A percentile compares a stretch with the other conserved stretches of the same genome.
phyloP scores from a whole-genome alignment of 2,888 invertebrate species.

The Galerucella calmariensis region DNA sequence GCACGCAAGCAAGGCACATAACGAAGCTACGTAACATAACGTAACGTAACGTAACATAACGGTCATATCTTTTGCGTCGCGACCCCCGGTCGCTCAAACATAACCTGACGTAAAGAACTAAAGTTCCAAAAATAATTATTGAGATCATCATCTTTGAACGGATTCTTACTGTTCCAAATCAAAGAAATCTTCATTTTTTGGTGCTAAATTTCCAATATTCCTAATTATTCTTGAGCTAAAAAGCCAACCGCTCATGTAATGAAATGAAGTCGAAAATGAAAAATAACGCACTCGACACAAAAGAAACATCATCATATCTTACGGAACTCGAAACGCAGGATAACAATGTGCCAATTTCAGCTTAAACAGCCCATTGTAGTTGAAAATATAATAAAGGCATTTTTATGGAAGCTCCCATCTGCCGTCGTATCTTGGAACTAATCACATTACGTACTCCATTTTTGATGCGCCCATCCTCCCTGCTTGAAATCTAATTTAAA shows the following conservation, averaged over 20 bases:
- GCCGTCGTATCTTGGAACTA: conserved; percentile 68
- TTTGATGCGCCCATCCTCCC: conserved; percentile 67
- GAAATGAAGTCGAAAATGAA: conserved; percentile 25
- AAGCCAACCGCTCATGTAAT: neutral
- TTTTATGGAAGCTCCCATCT: conserved; percentile 65
- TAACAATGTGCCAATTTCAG: conserved; percentile 63
- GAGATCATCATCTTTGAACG: too few relatives aligned
- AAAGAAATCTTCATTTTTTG: too few relatives aligned
- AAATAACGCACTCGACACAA: conserved; percentile 11
- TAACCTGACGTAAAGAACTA: too few relatives aligned
- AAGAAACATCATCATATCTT: conserved; percentile 19
- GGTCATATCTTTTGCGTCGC: too few relatives aligned
- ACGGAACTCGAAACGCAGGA: conserved; percentile 42
- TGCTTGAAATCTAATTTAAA: conserved; percentile 74
- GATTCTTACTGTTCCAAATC: too few relatives aligned
- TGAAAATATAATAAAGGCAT: conserved; percentile 62
- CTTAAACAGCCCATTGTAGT: conserved; percentile 62
- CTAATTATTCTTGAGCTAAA: neutral
- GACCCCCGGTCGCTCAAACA: too few relatives aligned
- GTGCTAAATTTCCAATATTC: neutral
- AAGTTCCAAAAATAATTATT: too few relatives aligned
- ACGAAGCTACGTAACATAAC: too few relatives aligned
- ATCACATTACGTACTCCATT: conserved; percentile 76
- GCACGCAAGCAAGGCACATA: too few relatives aligned
- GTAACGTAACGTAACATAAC: too few relatives aligned